Conservation (phyloP, 1,140 invertebrate species). For the Linepithema humile region DNA sequence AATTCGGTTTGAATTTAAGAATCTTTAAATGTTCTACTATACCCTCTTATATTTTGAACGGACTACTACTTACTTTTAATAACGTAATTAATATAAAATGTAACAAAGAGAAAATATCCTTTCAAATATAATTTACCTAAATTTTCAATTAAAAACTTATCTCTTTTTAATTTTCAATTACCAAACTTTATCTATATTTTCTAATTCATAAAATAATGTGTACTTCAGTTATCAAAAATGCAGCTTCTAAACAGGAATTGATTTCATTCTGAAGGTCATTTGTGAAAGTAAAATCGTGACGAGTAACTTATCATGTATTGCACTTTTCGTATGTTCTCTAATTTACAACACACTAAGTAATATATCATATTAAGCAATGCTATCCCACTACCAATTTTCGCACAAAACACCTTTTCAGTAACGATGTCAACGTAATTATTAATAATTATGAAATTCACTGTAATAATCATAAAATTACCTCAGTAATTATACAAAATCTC, state of each 20-base stretch:
- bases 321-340: not conserved
- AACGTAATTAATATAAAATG: no score
- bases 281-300: conserved; percentile 28
- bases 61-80: no score
- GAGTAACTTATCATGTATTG: not conserved
- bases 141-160: not conserved
- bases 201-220: no score
- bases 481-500: not conserved
- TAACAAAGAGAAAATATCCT: no score
- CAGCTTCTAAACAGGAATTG: not conserved
- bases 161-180: not conserved
- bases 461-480: not conserved
- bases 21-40: no score
- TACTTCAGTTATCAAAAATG: not conserved
- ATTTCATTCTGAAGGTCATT: conserved; percentile 37
- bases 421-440: not conserved
- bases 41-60: no score
- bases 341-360: not conserved
- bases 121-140: not conserved
- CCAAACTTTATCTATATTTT: not conserved
- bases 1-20: no score
- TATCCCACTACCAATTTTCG: not conserved
- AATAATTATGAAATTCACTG: not conserved
- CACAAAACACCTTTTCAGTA: not conserved
- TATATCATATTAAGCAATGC: not conserved